phyloP scores from a whole-genome alignment of 2,113 vertebrate species.

The Xiphophorus hellerii region DNA sequence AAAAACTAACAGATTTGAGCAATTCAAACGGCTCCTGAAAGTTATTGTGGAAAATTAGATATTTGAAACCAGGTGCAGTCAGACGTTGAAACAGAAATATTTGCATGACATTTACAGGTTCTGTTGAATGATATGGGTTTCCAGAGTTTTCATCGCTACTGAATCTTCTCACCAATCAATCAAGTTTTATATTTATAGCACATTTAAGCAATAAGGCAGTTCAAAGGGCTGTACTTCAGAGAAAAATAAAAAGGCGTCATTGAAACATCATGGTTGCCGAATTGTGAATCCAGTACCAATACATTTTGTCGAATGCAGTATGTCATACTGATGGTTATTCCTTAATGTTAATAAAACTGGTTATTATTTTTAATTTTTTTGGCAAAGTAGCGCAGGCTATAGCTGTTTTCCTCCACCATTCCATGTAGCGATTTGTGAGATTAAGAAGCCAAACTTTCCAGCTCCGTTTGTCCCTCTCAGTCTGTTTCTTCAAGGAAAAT shows the following conservation, averaged over 20 bases:
- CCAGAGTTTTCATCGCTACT: no score
- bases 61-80: not conserved
- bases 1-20: not conserved
- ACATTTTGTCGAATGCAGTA: not conserved
- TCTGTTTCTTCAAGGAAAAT: not conserved
- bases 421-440: slow-evolving; percentile 2
- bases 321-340: not conserved
- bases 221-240: no score
- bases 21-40: not conserved
- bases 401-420: not conserved
- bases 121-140: not conserved
- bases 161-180: no score
- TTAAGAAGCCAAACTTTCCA: slow-evolving; percentile 14
- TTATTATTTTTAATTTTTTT: not conserved
- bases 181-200: no score
- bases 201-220: no score
- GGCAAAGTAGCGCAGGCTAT: not conserved
- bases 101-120: not conserved
- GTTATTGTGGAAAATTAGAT: not conserved
- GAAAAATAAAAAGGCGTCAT: no score
- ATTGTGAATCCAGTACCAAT: no score
- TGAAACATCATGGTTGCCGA: no score
- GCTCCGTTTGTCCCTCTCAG: not conserved
- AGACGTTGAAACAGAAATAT: not conserved
- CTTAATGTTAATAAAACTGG: not conserved